phyloP scores from a whole-genome alignment of 1,140 invertebrate species.

The Trichomalopsis sarcophagae region DNA sequence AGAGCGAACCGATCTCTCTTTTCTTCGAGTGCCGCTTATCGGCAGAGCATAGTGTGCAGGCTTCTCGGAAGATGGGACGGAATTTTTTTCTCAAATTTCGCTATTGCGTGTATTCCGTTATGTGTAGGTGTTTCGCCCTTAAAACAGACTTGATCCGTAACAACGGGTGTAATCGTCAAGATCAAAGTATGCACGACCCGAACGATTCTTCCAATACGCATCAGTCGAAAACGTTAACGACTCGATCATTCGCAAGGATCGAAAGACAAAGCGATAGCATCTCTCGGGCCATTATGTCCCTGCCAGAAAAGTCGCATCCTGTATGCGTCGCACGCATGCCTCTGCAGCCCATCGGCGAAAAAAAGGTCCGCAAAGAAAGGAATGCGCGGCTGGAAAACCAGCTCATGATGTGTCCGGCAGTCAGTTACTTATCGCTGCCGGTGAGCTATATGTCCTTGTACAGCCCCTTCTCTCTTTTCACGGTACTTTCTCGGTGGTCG shows the following conservation, averaged over 20 bases:
- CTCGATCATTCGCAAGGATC: background rate
- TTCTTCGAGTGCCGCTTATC: background rate
- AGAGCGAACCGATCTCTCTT: background rate
- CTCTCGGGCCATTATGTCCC: background rate
- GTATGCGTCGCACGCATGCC: background rate
- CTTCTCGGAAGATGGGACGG: background rate
- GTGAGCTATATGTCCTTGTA: background rate
- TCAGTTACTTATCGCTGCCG: background rate
- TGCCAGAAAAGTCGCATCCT: background rate
- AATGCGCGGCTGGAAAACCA: background rate
- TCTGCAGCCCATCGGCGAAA: background rate
- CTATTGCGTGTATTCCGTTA: background rate
- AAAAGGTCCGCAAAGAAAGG: background rate
- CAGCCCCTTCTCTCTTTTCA: background rate
- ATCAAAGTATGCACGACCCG: too few species aligned
- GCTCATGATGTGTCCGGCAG: background rate
- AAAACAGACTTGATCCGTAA: too few species aligned
- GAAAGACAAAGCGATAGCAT: background rate
- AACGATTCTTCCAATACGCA: too few species aligned
- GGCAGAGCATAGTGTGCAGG: too few species aligned
- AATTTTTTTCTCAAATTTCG: slow-evolving; percentile 5
- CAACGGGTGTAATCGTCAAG: too few species aligned
- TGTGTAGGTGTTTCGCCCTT: too few species aligned
- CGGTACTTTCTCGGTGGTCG: slow-evolving; percentile 40
- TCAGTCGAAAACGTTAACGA: background rate